Base-by-base conservation (phyloP, 2,888 invertebrate species). In the Acholoe squamosa region DNA sequence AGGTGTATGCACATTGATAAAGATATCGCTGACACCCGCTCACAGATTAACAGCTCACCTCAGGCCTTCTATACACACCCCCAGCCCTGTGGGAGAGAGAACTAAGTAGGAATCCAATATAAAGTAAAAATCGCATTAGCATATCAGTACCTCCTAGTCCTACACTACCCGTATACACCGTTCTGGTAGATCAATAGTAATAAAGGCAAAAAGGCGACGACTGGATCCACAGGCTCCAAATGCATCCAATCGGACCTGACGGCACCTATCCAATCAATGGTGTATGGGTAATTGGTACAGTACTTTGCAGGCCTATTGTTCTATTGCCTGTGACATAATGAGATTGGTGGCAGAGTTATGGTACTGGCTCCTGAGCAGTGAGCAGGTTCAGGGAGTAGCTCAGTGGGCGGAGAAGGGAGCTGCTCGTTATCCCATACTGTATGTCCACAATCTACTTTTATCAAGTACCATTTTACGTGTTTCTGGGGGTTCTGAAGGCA, bases 281-380 rank as follows among this genome's bases (percentile, higher is more conserved):
- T 43, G 28, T 1, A n/a, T 52, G 16, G 86, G 86, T 86, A 86
- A 86, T 86, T 86, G 86, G 54, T 28, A 31, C 33, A 54, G 51
- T 54, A 54, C 54, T 86, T 28, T 52, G 86, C 56, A 86, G 52
- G 56, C 86, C 54, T 54, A 86, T 86, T 86, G 86, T 86, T 86
- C 86, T 54, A 86, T 86, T 86, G 86, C 86, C 28, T 86, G 54
- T 86, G 86, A 86, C 86, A 54, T 86, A 86, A 54, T 86, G 52
- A 19, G 86, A 86, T 86, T 54, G n/a, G 31, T 43, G 14, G 33
- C 34, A 7, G 86, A 54, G 52, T 54, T 86, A 54, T 86, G 51
- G 86, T 86, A 86, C 86, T n/a, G 19, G 86, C 22, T 52, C 54
- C 33, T 84, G 51, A 0, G 86, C 31, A 31, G 16, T 28, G 25